These are phyloP conservation scores for Sebastes vulpes DNA, from an alignment of 2,797 vertebrate species.

Conservation along the genomic window DNA sequence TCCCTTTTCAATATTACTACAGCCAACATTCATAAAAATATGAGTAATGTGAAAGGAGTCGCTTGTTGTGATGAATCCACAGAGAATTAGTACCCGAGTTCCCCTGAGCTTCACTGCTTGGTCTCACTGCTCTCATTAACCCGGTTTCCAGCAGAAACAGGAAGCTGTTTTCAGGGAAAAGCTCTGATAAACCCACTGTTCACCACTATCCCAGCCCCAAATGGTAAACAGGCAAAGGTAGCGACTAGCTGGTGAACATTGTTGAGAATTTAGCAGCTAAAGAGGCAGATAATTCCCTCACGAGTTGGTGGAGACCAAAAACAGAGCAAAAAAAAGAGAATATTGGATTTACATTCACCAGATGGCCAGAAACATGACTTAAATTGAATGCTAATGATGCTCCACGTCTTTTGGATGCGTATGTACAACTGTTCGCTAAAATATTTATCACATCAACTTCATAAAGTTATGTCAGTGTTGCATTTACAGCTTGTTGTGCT, in stretches of 20 bases:
- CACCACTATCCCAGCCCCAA: neutral
- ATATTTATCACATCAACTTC: neutral
- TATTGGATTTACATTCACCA: neutral
- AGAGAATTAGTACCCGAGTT: neutral
- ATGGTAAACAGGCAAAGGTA: neutral
- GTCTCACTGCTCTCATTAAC: neutral
- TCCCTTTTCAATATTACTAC: neutral
- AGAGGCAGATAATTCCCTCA: neutral
- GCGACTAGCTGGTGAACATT: neutral
- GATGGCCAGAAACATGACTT: neutral
- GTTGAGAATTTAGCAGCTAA: neutral
- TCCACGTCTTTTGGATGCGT: neutral
- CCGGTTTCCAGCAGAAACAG: constrained; percentile 7
- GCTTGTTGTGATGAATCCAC: neutral
- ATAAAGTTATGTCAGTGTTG: neutral
- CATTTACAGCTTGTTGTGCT: neutral
- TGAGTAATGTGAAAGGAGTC: neutral
- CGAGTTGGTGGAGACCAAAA: neutral
- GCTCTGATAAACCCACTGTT: neutral
- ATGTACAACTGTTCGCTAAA: neutral
- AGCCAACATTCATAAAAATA: neutral
- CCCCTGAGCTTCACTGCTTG: neutral
- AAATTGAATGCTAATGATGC: neutral
- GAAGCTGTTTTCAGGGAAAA: constrained; percentile 1
- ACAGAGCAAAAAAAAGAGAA: neutral